Evolutionary conservation across 35 echinoderm and acorn worm species (phyloP).

Genomic region (Patiria miniata): DNA sequence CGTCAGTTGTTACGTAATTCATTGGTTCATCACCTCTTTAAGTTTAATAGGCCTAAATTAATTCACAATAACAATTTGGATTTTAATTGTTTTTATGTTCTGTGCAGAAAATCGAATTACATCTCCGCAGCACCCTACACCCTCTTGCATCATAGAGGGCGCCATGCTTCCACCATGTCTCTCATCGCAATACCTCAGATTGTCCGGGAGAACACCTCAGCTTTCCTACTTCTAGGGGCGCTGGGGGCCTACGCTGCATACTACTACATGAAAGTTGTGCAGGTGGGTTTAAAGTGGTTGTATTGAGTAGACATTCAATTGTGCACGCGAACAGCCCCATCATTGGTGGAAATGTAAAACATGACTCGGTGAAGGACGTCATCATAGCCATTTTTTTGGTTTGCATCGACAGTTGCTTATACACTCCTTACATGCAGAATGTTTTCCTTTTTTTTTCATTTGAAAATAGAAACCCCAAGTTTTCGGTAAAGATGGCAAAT

Average conservation of each 20-base stretch:
- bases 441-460: too few relatives aligned
- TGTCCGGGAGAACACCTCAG: neutral
- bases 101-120: too few relatives aligned
- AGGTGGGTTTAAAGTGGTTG: neutral
- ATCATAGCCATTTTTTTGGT: neutral
- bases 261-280: neutral
- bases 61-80: too few relatives aligned
- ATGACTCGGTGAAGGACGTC: neutral
- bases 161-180: too few relatives aligned
- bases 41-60: too few relatives aligned
- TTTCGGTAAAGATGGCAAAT: constrained; percentile 33
- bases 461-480: constrained; percentile 63
- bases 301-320: neutral
- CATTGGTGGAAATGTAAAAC: neutral
- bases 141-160: too few relatives aligned
- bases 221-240: neutral
- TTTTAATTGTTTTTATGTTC: too few relatives aligned
- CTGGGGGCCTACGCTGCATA: neutral
- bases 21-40: too few relatives aligned
- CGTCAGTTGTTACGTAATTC: too few relatives aligned
- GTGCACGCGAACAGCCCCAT: neutral
- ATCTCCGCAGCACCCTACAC: too few relatives aligned
- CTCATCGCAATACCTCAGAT: neutral
- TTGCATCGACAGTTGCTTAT: neutral
- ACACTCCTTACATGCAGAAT: neutral